Base-by-base conservation (phyloP, 2,888 invertebrate species). In the Busseola fusca region DNA sequence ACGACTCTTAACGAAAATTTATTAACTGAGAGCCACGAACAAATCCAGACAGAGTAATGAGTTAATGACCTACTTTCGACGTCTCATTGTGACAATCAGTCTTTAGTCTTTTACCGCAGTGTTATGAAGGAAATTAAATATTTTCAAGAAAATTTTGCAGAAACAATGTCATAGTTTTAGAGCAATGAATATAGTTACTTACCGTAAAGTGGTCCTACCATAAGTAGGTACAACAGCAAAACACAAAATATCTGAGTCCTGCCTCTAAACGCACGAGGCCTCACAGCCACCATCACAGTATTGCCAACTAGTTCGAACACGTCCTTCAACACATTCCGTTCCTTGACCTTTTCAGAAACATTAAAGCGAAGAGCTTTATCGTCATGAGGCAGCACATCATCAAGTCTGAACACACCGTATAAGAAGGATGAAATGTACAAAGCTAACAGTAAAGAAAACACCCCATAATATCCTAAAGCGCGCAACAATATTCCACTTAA, bases 151-250 rank as follows among this genome's bases (percentile, higher is more conserved):
- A 40, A 25, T 21, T n/a, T 48, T 25, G 3, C 25, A 27, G 7
- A 45, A 50, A 56, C 0, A 9, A 14, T 40, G n/a, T 37, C 4
- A 27, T 16, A 37, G 5, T 42, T 40, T 48, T 12, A 40, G 16
- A 64, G 7, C 1, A 59, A 52, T 30, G 18, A 14, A 21, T 16
- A 63, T 34, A 57, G n/a, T 7, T 9, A 91, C 96, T 94, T 76
- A 95, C 96, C 96, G 76, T 95, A 96, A 40, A 95, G 87, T 42
- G 96, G 96, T 85, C 96, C 96, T 52, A 95, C 95, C 93, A 95
- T 93, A 1, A 95, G 86, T 37, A 96, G 85, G 72, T 95, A 96
- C 25, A 96, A 73, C 1, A 91, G 66, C 30, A 96, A 84, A n/a
- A 96, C 89, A 74, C 91, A 87, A 76, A 94, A 86, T 85, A 96